Evolutionary conservation across 2,888 invertebrate genomes (phyloP), one percentile per base, ranked within the genome.

Genomic region (Pachydiplax longipennis): DNA sequence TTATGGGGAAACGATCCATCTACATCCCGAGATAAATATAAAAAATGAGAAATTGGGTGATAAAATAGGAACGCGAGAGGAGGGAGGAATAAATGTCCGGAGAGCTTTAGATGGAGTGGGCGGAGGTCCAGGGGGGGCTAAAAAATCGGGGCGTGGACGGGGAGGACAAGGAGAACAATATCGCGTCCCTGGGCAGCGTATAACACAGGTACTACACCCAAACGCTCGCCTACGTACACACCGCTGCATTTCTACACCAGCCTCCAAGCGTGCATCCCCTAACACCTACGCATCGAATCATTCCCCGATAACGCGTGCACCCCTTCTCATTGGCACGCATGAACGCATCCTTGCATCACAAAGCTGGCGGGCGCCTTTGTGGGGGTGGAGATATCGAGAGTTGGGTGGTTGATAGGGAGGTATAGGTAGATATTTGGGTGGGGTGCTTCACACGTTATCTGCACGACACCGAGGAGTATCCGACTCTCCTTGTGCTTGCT

Each of bases 1-100:
- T 73, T 73, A 73, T 73, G 73, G 73, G 73, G 31, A 73, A 73
- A 73, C 73, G 73, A 73, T 73, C 73, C 73, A 73, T 73, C 73
- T 31, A 73, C 73, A 73, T 31, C 73, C 31, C 25, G 73, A 73
- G 65, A 65, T 73, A 73, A 31, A 73, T 73, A 73, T 73, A 73
- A 73, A 73, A 73, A 73, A 73, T 73, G 73, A 73, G 73, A 73
- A 73, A 73, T 73, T 73, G 73, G 73, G 73, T 73, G 73, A 73
- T 73, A 73, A 73, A 73, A 25, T 73, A 73, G 73, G 31, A 53
- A 53, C 15, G n/a, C 25, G 65, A n/a, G 65, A 65, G n/a, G 73
- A 73, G 25, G 25, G 73, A 25, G 25, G 31, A 15, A 73, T 25
- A 25, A 73, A 25, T 13, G 25, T 31, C 25, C 31, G 25, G 25